Evolutionary conservation across 2,797 vertebrate genomes (phyloP).

Genomic region (Cheirogaleus major): DNA sequence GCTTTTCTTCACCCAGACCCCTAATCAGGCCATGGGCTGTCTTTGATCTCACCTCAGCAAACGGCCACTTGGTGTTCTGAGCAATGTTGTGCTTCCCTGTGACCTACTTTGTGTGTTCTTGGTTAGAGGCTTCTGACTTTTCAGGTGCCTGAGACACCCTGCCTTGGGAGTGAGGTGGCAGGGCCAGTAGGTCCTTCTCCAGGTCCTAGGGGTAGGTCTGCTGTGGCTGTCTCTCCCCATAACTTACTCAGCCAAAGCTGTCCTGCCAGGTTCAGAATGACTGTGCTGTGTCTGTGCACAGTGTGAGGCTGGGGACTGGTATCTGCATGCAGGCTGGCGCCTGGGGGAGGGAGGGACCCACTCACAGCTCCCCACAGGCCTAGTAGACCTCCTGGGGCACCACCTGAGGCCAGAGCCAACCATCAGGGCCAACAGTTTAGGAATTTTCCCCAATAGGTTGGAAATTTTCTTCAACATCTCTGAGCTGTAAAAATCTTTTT

Average conservation of each 20-base stretch:
- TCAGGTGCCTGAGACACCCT: not conserved
- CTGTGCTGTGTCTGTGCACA: not conserved
- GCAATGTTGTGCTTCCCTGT: constrained; percentile 7
- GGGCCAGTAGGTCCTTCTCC: not conserved
- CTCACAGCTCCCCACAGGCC: not conserved
- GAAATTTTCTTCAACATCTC: not conserved
- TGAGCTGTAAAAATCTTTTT: not conserved
- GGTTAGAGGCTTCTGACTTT: not conserved
- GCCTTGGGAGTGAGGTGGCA: not conserved
- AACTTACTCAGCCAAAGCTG: not conserved
- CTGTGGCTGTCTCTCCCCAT: not conserved
- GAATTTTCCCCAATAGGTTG: not conserved
- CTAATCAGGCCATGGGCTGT: not conserved
- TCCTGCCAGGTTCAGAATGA: not conserved
- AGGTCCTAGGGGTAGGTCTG: not conserved
- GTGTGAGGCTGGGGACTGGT: not conserved
- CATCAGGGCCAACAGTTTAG: not conserved
- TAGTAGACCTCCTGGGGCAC: not conserved
- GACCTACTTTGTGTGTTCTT: constrained; percentile 34
- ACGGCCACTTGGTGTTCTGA: not conserved
- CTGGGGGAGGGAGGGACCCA: not conserved
- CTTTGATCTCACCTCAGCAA: not conserved
- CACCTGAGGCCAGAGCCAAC: not conserved
- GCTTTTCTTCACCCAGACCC: not conserved
- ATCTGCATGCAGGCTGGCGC: not conserved